phyloP scores from a whole-genome alignment of 2,888 invertebrate genomes.

The Netelia melanura region DNA sequence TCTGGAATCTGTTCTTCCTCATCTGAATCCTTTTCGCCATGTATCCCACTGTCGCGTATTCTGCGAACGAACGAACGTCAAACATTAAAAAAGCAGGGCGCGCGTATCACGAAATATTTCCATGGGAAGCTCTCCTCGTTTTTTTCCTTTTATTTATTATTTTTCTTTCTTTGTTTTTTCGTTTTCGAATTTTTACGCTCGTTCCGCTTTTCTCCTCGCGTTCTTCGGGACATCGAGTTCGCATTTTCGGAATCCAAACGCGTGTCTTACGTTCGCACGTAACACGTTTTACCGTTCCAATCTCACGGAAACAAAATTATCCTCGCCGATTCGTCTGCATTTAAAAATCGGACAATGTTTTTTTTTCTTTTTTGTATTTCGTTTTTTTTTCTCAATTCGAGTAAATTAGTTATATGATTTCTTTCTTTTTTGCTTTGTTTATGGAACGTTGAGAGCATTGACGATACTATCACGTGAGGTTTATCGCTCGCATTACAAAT shows the following conservation, averaged over 20 bases:
- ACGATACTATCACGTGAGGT: constrained; percentile 1
- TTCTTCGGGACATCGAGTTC: constrained; percentile 30
- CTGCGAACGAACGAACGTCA: constrained; percentile 86
- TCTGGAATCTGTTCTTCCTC: constrained; percentile 97
- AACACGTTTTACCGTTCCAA: constrained; percentile 32
- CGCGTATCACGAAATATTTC: constrained; percentile 59
- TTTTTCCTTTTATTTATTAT: constrained; percentile 32
- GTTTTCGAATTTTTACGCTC: neutral
- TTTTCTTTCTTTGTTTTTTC: constrained; percentile 12
- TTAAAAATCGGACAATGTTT: neutral
- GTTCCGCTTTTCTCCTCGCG: constrained; percentile 25
- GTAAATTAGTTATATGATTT: neutral
- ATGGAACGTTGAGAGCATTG: constrained; percentile 16
- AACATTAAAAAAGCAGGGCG: constrained; percentile 56
- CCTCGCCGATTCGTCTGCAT: constrained; percentile 22
- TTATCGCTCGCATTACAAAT: neutral
- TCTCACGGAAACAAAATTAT: constrained; percentile 27
- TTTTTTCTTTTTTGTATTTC: neutral
- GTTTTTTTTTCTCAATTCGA: neutral
- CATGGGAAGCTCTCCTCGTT: constrained; percentile 45
- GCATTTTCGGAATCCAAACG: constrained; percentile 29
- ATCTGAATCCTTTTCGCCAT: constrained; percentile 99
- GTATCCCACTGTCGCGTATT: constrained; percentile 99
- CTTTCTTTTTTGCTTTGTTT: neutral
- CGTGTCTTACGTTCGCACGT: neutral